phyloP scores from a whole-genome alignment of 2,888 invertebrate genomes.

The Scotopteryx bipunctaria region DNA sequence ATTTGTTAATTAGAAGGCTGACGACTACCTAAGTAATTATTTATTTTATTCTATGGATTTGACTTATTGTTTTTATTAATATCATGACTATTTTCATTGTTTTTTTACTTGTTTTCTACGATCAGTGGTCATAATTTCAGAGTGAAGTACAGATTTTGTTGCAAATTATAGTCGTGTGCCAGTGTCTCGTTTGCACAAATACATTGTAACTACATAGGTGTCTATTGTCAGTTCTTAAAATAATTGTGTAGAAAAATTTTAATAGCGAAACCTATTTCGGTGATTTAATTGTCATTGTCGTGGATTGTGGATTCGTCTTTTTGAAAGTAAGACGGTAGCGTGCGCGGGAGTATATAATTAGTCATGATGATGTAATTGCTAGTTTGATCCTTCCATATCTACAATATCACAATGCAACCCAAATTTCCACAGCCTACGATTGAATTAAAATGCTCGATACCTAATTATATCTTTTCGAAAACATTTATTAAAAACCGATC shows the following conservation, averaged over 20 bases:
- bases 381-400: conserved; percentile 34
- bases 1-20: conserved; percentile 52
- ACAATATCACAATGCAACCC: conserved; percentile 43
- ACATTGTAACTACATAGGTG: no score
- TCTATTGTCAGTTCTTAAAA: conserved; percentile 15
- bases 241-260: neutral
- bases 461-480: conserved; percentile 42
- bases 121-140: conserved; percentile 7
- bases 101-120: conserved; percentile 20
- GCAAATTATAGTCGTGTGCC: conserved; percentile 13
- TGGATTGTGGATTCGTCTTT: conserved; percentile 49
- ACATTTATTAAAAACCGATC: conserved; percentile 68
- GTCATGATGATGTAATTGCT: conserved; percentile 48
- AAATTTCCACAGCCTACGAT: conserved; percentile 44
- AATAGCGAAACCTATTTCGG: conserved; percentile 5
- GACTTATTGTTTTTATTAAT: conserved; percentile 30
- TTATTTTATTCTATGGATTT: conserved; percentile 41
- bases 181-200: conserved; percentile 25
- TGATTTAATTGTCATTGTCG: conserved; percentile 43
- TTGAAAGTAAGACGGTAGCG: conserved; percentile 44
- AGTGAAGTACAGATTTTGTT: conserved; percentile 23
- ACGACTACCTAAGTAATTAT: conserved; percentile 49
- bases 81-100: conserved; percentile 26
- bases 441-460: conserved; percentile 37
- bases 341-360: conserved; percentile 49